phyloP scores from a whole-genome alignment of 2,888 invertebrate species.

The Eurytoma adleriae region DNA sequence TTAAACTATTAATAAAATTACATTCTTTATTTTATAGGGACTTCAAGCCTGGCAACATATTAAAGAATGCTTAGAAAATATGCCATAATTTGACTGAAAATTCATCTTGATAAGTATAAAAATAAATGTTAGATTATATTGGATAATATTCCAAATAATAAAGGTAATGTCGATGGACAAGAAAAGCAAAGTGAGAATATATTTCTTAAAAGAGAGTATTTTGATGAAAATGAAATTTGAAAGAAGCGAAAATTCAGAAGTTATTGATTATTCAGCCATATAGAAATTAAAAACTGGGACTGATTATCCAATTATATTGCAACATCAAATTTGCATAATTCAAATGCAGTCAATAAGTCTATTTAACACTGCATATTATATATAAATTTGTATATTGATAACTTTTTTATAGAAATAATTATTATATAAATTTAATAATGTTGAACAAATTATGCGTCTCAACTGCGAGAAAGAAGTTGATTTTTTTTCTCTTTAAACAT shows the following conservation, averaged over 20 bases:
- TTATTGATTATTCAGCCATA: not conserved
- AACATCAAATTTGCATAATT: too few relatives aligned
- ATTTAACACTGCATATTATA: conserved; percentile 13
- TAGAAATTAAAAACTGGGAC: not conserved
- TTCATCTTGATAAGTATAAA: conserved; percentile 3
- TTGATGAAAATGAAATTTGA: not conserved
- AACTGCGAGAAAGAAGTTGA: too few relatives aligned
- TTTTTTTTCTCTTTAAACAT: too few relatives aligned
- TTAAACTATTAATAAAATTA: conserved; percentile 1
- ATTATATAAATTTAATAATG: conserved; percentile 19
- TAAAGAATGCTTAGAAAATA: conserved; percentile 84
- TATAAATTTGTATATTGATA: conserved; percentile 26
- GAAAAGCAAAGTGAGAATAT: conserved; percentile 5
- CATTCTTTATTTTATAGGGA: conserved; percentile 77
- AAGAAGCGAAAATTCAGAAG: not conserved
- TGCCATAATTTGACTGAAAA: conserved; percentile 77
- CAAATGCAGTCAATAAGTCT: not conserved
- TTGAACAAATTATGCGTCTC: too few relatives aligned
- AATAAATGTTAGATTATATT: not conserved
- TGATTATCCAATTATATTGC: conserved; percentile 6
- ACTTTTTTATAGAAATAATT: conserved; percentile 43
- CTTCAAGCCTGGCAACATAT: conserved; percentile 88
- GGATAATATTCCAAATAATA: conserved; percentile 19
- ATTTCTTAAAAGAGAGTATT: conserved; percentile 2
- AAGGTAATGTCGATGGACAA: conserved; percentile 1